Conservation (phyloP, 37 sponge, comb jelly and placozoan species). For the Geodia barretti region DNA sequence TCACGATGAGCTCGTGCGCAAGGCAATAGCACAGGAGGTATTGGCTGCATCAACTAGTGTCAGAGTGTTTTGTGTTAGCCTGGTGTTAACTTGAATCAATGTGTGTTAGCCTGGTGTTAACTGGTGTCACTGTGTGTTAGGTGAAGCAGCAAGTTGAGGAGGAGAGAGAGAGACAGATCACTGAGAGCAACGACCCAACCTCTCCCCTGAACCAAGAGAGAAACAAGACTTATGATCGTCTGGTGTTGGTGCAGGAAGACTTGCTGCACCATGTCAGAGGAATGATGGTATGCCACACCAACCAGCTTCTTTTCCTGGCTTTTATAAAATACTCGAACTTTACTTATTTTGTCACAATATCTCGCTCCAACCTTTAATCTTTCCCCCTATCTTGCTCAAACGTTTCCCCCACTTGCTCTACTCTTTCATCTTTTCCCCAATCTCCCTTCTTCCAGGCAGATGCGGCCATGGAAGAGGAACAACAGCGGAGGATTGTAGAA, state of each 20-base stretch:
- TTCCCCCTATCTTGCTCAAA: neutral
- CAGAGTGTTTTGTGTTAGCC: neutral
- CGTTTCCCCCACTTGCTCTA: too few species aligned
- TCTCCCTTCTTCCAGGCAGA: constrained; percentile 49
- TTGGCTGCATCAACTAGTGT: neutral
- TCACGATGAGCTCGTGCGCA: constrained; percentile 70
- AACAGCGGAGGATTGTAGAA: constrained; percentile 33
- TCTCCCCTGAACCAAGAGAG: constrained; percentile 25
- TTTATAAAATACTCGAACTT: too few species aligned
- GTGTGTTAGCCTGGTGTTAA: neutral
- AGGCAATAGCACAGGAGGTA: constrained; percentile 63
- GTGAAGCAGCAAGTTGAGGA: constrained; percentile 43
- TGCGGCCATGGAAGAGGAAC: constrained; percentile 58
- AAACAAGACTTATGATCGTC: constrained; percentile 45
- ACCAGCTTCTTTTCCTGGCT: too few species aligned
- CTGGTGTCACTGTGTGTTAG: constrained; percentile 2
- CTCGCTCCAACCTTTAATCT: too few species aligned
- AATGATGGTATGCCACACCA: constrained; percentile 75
- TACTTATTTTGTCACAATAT: too few species aligned
- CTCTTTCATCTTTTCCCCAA: too few species aligned
- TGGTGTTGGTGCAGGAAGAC: constrained; percentile 72
- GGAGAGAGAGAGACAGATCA: constrained; percentile 55
- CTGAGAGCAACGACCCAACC: constrained; percentile 24
- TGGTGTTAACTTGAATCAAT: neutral
- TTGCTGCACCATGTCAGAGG: constrained; percentile 44